Evolutionary conservation across 2,888 invertebrate genomes (phyloP).

Genomic region (Archips crataeganus): DNA sequence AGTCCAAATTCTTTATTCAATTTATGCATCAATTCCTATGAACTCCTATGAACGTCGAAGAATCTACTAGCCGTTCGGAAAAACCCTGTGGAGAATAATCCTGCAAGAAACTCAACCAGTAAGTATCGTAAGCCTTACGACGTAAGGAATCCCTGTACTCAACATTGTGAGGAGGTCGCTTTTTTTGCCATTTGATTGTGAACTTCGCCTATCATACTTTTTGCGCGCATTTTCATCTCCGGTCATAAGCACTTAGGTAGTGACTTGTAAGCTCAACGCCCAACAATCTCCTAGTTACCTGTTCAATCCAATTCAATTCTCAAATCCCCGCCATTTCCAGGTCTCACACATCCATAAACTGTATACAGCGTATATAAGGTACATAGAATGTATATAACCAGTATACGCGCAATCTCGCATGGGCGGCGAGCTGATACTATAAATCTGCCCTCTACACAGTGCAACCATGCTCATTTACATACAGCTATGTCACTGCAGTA

Average conservation of each 20-base stretch:
- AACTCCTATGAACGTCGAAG: too few species aligned
- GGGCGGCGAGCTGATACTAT: constrained; percentile 36
- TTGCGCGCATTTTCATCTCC: too few species aligned
- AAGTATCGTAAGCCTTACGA: too few species aligned
- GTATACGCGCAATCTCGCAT: constrained; percentile 26
- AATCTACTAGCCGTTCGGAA: too few species aligned
- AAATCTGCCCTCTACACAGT: constrained; percentile 38
- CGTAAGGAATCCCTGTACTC: too few species aligned
- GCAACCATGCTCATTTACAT: constrained; percentile 40
- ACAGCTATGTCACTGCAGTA: constrained; percentile 29
- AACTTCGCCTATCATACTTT: too few species aligned
- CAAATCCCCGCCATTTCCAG: constrained; percentile 23
- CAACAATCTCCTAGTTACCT: constrained; percentile 1
- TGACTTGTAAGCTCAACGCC: neutral
- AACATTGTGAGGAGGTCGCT: too few species aligned
- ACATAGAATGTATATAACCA: neutral
- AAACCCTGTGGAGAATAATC: too few species aligned
- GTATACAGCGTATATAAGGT: constrained; percentile 6
- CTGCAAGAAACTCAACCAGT: too few species aligned
- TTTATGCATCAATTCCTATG: too few species aligned
- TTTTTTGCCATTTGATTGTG: too few species aligned
- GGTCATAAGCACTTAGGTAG: neutral
- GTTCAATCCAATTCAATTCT: constrained; percentile 16
- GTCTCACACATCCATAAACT: constrained; percentile 15
- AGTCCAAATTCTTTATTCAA: too few species aligned